Conservation (phyloP, 2,113 vertebrate species). For the Aythya baeri region DNA sequence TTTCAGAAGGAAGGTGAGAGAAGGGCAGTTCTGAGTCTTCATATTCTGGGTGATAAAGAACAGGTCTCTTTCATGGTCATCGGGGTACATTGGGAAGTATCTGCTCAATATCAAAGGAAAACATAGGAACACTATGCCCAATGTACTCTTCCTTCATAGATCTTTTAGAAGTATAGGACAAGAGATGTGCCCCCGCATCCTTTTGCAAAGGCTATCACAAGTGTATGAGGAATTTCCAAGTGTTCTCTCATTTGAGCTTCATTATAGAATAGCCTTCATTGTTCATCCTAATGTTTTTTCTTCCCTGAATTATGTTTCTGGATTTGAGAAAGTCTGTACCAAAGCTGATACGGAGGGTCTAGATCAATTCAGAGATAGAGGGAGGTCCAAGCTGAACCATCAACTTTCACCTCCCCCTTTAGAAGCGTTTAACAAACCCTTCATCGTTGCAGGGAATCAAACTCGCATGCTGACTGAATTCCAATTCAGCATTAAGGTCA, state of each 20-base stretch:
- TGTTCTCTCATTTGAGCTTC: background rate
- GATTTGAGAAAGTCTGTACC: background rate
- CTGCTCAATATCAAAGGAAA: background rate
- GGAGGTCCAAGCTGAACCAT: background rate
- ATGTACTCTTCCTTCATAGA: background rate
- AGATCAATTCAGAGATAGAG: background rate
- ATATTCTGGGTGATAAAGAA: background rate
- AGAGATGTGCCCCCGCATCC: background rate
- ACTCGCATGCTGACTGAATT: background rate
- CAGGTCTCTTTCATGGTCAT: background rate
- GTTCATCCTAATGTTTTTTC: background rate
- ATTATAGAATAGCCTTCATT: background rate
- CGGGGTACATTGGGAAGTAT: background rate
- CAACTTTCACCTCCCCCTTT: background rate
- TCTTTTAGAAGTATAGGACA: background rate
- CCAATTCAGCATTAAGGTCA: background rate
- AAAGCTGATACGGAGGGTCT: background rate
- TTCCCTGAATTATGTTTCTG: background rate
- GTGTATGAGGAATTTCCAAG: background rate
- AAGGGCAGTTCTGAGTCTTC: background rate
- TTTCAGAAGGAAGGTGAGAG: background rate
- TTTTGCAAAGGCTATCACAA: background rate
- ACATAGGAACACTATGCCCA: background rate
- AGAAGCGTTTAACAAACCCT: background rate
- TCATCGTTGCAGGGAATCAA: background rate